phyloP scores from a whole-genome alignment of 2,113 vertebrate species.

The Grallaria varia region DNA sequence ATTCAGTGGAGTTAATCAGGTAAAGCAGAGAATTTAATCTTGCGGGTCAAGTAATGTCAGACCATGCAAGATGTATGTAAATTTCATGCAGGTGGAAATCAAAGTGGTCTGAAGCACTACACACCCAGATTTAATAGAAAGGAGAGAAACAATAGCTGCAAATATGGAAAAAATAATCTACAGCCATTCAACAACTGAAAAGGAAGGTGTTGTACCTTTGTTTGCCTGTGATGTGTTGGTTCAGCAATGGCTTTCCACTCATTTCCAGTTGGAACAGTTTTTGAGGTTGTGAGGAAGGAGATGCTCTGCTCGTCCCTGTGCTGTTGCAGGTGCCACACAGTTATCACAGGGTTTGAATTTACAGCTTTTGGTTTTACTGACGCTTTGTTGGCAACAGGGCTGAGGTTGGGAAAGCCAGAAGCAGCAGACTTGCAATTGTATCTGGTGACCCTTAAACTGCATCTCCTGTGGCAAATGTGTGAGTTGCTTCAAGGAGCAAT shows the following conservation, averaged over 20 bases:
- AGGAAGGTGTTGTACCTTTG: background rate
- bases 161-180: background rate
- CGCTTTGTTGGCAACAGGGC: background rate
- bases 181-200: background rate
- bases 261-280: background rate
- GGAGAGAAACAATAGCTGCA: background rate
- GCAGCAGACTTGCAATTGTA: background rate
- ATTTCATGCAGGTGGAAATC: background rate
- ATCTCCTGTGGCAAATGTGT: background rate
- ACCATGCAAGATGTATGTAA: background rate
- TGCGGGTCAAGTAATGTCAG: constrained; percentile 5
- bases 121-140: background rate
- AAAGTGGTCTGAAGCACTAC: background rate
- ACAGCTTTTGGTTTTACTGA: background rate
- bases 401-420: background rate
- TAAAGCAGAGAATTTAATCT: constrained; percentile 18
- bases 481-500: background rate
- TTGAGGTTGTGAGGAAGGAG: background rate
- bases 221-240: background rate
- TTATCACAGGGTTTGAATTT: background rate
- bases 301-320: background rate
- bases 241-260: background rate
- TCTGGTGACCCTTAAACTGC: background rate
- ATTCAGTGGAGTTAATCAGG: constrained; percentile 22
- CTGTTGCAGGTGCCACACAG: background rate